Percentiles rank a stretch among this genome's conserved stretches.
Conservation (phyloP, 1,140 invertebrate species). For the Hydropsyche tenuis region DNA sequence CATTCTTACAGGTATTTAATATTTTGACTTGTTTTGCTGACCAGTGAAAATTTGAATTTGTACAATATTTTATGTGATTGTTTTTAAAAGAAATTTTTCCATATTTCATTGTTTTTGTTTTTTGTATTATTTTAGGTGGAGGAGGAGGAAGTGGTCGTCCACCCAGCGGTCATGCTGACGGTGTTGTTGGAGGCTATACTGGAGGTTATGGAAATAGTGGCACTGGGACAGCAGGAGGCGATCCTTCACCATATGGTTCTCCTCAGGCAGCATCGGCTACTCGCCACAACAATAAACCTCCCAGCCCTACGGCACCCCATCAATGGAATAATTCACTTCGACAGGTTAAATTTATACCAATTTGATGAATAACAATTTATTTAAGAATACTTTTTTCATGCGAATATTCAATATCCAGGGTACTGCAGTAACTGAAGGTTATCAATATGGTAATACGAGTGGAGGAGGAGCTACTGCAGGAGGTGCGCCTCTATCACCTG, state of each 20-base stretch:
- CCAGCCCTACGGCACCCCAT: constrained; percentile 43
- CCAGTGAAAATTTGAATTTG: not conserved
- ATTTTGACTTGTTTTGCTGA: not conserved
- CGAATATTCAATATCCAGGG: no score
- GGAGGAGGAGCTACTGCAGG: constrained; percentile 41
- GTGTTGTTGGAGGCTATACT: constrained; percentile 35
- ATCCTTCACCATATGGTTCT: constrained; percentile 48
- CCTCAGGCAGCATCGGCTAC: constrained; percentile 38
- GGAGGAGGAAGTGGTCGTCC: constrained; percentile 48
- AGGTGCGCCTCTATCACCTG: constrained; percentile 50
- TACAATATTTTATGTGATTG: not conserved
- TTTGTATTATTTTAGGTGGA: constrained; percentile 19
- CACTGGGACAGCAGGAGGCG: constrained; percentile 34
- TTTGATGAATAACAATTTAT: no score
- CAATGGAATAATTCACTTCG: constrained; percentile 48
- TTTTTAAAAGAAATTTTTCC: not conserved
- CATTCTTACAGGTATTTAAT: constrained; percentile 40
- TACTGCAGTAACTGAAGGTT: constrained; percentile 47
- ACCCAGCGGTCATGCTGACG: constrained; percentile 45
- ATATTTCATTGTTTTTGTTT: no score
- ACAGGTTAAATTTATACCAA: constrained; percentile 35
- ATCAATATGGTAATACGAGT: constrained; percentile 42
- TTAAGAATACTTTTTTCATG: no score
- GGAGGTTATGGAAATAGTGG: constrained; percentile 31
- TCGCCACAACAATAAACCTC: constrained; percentile 39